Conservation (phyloP, 2,888 invertebrate genomes). For the Cyrtodaria siliqua region DNA sequence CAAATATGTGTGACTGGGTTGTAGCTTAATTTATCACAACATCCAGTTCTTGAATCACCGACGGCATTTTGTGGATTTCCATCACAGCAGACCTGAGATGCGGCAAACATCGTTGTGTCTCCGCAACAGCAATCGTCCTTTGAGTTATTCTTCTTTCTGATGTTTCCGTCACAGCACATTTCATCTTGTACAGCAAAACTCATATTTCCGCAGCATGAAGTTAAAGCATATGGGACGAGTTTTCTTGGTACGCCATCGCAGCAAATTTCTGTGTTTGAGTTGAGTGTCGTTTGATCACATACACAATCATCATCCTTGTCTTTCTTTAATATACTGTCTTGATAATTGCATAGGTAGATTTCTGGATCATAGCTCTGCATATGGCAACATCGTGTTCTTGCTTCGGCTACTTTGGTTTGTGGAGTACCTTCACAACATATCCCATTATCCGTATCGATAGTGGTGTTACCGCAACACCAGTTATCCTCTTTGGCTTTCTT, state of each 20-base stretch:
- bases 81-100: constrained; percentile 44
- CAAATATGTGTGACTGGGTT: constrained; percentile 41
- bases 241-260: constrained; percentile 34
- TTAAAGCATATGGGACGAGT: constrained; percentile 29
- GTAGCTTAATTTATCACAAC: constrained; percentile 35
- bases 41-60: constrained; percentile 30
- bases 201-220: constrained; percentile 43
- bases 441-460: constrained; percentile 32
- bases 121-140: constrained; percentile 54
- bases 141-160: constrained; percentile 35
- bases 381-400: constrained; percentile 44
- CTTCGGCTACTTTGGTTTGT: constrained; percentile 35
- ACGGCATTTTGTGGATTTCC: constrained; percentile 35
- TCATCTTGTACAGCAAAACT: constrained; percentile 28
- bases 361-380: constrained; percentile 35
- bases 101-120: constrained; percentile 39
- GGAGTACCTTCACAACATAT: constrained; percentile 48
- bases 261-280: constrained; percentile 54
- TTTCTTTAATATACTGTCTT: constrained; percentile 25
- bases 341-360: constrained; percentile 26
- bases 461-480: constrained; percentile 45
- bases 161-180: constrained; percentile 50
- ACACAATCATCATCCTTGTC: constrained; percentile 52
- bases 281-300: constrained; percentile 41
- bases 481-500: constrained; percentile 35